Evolutionary conservation across 2,113 vertebrate species (phyloP).

Genomic region (Pipa parva): DNA sequence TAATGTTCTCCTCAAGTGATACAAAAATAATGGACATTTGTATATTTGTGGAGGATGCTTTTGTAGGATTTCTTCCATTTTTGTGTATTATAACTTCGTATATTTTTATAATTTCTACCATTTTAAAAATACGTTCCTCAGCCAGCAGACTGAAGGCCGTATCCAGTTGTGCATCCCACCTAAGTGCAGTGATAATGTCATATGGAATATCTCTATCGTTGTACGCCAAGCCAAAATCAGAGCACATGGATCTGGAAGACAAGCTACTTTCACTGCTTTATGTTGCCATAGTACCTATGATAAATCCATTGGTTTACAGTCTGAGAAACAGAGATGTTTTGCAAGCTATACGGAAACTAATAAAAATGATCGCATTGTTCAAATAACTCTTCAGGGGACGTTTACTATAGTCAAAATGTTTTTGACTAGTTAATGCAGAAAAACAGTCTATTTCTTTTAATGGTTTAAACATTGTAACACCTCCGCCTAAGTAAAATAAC

Average conservation of each 20-base stretch:
- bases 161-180: conserved; percentile 16
- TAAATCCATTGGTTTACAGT: conserved; percentile 1
- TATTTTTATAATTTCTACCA: neutral
- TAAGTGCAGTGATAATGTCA: conserved; percentile 10
- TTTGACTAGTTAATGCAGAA: no score
- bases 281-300: neutral
- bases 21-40: neutral
- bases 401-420: no score
- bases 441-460: no score
- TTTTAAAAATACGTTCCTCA: conserved; percentile 3
- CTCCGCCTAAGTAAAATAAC: no score
- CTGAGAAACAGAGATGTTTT: neutral
- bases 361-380: no score
- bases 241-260: neutral
- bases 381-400: no score
- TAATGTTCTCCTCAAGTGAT: conserved; percentile 42
- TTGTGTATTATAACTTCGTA: conserved; percentile 4
- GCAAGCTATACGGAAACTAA: no score
- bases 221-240: neutral
- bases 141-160: neutral
- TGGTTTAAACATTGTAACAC: no score
- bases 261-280: neutral
- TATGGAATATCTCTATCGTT: conserved; percentile 1
- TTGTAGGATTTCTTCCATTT: neutral
- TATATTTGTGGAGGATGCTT: neutral